Base-by-base conservation (phyloP, 2,888 invertebrate species). In the Diachrysia chrysitis region DNA sequence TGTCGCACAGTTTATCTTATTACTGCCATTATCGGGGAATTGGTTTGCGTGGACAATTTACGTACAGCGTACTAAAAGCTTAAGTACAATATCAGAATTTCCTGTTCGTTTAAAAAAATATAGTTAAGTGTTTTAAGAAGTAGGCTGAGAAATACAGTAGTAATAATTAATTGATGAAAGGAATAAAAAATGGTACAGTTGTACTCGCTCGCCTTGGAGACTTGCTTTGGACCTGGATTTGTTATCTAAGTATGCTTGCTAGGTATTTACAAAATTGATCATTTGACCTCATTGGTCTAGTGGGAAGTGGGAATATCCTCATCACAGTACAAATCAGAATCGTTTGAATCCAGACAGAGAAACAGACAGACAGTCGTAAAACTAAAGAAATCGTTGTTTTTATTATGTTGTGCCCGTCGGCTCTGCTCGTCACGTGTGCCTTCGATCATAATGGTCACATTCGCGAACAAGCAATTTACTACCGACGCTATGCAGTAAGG, bases 351-450 rank as follows among this genome's bases (percentile, higher is more conserved):
- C 6, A 32, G 17, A 61, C 54, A 14, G 65, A 51, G 29, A 71
- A 76, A 76, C 72, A 65, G 61, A 56, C 37, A 17, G 61, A 14
- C 60, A 61, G 48, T 51, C 58, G 48, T 59, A 60, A 57, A 53
- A 29, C 12, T 10, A 7, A 37, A 64, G n/a, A 32, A 55, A 55
- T 48, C 60, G 32, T 62, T 61, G 46, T 60, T 54, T 63, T 55
- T 59, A 58, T 42, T 46, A 21, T 37, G 21, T 61, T 57, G 25
- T 64, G 63, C 74, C 58, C 66, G 70, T 16, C 63, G n/a, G 58
- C 68, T 60, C 58, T 16, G 9, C 61, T 58, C 62, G 48, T 78
- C 87, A 83, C 83, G 85, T 85, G 85, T 81, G 55, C 67, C 54
- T 66, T 69, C 74, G 71, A 64, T 76, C 66, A 23, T 62, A 66